A percentile compares a stretch with the other conserved stretches of the same genome.
Evolutionary conservation across 2,797 vertebrate species (phyloP).

Genomic region (Anas georgica): DNA sequence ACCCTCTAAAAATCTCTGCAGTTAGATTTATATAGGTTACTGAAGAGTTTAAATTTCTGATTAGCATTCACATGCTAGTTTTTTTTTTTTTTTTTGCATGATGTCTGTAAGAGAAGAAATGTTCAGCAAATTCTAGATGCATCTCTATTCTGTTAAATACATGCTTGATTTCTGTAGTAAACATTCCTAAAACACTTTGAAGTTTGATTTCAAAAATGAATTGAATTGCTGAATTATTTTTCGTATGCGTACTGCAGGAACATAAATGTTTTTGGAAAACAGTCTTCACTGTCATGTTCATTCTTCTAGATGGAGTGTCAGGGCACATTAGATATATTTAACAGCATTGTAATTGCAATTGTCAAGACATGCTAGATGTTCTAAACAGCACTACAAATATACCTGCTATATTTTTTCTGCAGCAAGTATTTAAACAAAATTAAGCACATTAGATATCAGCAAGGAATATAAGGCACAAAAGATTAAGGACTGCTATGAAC

Average conservation of each 20-base stretch:
- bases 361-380: neutral
- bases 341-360: neutral
- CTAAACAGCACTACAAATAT: neutral
- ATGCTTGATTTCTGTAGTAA: slow-evolving; percentile 10
- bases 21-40: neutral
- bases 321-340: neutral
- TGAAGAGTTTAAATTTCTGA: neutral
- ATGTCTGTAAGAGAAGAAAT: neutral
- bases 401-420: neutral
- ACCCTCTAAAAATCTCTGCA: neutral
- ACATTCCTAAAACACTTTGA: slow-evolving; percentile 22
- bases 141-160: slow-evolving; percentile 17
- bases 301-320: neutral
- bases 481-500: neutral
- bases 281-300: neutral
- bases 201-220: slow-evolving; percentile 45
- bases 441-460: neutral
- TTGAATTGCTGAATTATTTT: slow-evolving; percentile 13
- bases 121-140: neutral
- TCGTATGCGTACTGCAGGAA: neutral
- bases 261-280: slow-evolving; percentile 1
- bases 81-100: neutral
- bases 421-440: neutral
- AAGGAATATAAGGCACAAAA: neutral
- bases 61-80: neutral